Evolutionary conservation across 1,140 invertebrate species (phyloP), one percentile per base, ranked within the genome.

Genomic region (Armadillidium nasatum): DNA sequence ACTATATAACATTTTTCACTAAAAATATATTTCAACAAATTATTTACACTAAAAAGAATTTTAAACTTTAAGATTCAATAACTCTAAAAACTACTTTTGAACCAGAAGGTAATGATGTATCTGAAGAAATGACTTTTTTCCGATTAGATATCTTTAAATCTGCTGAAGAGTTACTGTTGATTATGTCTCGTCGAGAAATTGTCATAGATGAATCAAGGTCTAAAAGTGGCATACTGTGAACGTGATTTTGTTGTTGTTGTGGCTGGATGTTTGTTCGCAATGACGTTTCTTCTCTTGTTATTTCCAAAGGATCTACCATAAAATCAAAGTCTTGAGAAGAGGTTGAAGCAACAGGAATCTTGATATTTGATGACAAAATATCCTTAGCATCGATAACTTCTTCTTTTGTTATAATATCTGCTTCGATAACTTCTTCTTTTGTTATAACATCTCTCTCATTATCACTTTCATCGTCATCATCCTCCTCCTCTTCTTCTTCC

Each of bases 1-100:
- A n/a, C n/a, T n/a, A n/a, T n/a, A n/a, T n/a, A n/a, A n/a, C n/a
- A n/a, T n/a, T n/a, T n/a, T n/a, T n/a, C n/a, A n/a, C n/a, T n/a
- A n/a, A n/a, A n/a, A n/a, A 33, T 3, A 33, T 6, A 33, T 33
- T 33, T 33, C 33, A 33, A 33, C 33, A 33, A 33, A 33, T 33
- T 33, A 33, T 33, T 33, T 33, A 33, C 33, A 33, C 6, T 33
- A 33, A 33, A 33, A 33, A 3, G n/a, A n/a, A 3, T 33, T 33
- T 6, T 33, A 33, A 33, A 33, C 33, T 60, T 19, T 60, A 60
- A 19, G 50, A 60, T 19, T 60, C 50, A 15, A 60, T 60, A 60
- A 60, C 50, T 60, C 50, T 60, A 60, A 60, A 60, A 60, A 60
- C 50, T 15, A 60, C 50, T 60, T 60, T 60, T 13, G 50, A 60